Base-by-base conservation (phyloP, 1,140 invertebrate species). In the Lordiphosa mommai region DNA sequence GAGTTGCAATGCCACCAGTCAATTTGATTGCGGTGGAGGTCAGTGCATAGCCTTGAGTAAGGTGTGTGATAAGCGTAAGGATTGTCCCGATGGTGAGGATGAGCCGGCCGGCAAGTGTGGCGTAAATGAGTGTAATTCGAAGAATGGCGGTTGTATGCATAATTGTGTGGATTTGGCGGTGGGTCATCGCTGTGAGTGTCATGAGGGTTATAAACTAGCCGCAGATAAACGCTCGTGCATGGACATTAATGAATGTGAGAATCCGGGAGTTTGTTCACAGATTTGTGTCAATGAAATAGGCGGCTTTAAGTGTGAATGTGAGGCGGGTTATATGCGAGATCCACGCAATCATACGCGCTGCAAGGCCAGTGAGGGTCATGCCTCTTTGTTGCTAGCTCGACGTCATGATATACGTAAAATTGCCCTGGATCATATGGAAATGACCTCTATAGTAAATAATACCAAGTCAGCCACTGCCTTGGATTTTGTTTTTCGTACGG, bases 191-290 rank as follows among this genome's bases (percentile, higher is more conserved):
- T 97, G 96, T 72, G 93, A 94, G 29, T 97, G 96, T 86, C 89
- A 92, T 6, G 88, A 90, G 17, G 96, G 96, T 27, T 97, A 93
- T 87, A 92, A 92, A 70, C 90, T 96, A 4, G 23, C 48, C 1
- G 88, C 92, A 0, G 92, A 94, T 66, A 94, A 95, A 67, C 92
- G 90, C 53, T 93, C 93, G 13, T 97, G 96, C 87, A 93, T 95
- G 89, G 98, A 99, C 89, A 93, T 99, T 32, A 92, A 99, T 89
- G 98, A 99, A 90, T 99, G 98, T 84, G 90, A 94, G 44, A 92
- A 94, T 44, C 93, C 94, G 0, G 97, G 96, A 2, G 92, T 93
- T 0, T 99, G 98, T 88, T 99, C 98, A 0, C 97, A 99, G 89
- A 91, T 92, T 46, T 99, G 98, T 88, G 92, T 93, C 43, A 99